Evolutionary conservation across 2,888 invertebrate genomes (phyloP).

Genomic region (Zaprionus lineosus): DNA sequence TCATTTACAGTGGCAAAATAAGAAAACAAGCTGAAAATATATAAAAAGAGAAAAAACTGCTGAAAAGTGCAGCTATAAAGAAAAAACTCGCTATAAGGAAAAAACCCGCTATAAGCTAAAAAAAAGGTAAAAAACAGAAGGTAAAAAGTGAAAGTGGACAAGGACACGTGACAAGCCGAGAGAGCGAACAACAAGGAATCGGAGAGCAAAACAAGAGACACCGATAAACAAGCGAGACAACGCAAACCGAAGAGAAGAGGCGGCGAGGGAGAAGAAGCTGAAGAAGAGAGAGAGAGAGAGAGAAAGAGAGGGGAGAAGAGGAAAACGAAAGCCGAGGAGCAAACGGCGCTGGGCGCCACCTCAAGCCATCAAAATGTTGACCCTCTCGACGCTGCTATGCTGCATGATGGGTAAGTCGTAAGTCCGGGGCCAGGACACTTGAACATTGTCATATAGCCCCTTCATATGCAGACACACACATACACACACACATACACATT

Average conservation of each 20-base stretch:
- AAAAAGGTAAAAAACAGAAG: constrained; percentile 28
- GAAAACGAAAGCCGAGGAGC: not conserved
- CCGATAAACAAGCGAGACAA: too few relatives aligned
- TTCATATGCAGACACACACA: constrained; percentile 1
- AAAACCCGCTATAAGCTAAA: constrained; percentile 45
- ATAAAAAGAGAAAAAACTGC: constrained; percentile 9
- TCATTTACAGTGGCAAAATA: constrained; percentile 46
- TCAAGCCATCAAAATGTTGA: constrained; percentile 81
- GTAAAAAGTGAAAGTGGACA: constrained; percentile 33
- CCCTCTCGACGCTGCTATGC: constrained; percentile 81
- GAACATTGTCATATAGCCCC: constrained; percentile 16
- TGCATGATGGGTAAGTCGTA: constrained; percentile 82
- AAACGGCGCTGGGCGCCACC: constrained; percentile 30
- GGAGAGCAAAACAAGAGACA: not conserved
- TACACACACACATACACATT: not conserved
- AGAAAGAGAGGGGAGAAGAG: not conserved
- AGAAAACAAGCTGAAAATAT: constrained; percentile 13
- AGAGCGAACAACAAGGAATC: not conserved
- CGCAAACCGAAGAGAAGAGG: too few relatives aligned
- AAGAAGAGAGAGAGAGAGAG: not conserved
- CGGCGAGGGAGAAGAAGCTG: not conserved
- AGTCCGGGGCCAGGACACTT: constrained; percentile 19
- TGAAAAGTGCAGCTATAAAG: constrained; percentile 40
- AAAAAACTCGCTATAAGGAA: too few relatives aligned
- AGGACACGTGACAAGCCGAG: constrained; percentile 11